A percentile compares a stretch with the other conserved stretches of the same genome.
Evolutionary conservation across 2,888 invertebrate species (phyloP).

Genomic region (Eilema griseolum): DNA sequence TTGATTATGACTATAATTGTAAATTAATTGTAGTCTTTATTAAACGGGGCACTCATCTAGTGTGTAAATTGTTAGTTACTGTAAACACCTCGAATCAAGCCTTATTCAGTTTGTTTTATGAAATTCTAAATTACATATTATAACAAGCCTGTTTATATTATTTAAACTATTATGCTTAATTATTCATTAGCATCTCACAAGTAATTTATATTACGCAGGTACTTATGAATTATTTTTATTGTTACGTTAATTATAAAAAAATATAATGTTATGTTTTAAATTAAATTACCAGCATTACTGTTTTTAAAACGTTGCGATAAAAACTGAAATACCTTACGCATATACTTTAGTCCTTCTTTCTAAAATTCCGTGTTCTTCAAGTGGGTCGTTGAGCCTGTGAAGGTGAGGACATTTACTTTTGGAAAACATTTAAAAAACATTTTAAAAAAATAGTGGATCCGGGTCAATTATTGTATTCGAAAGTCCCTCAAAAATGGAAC

Average conservation of each 20-base stretch:
- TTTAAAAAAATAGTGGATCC: too few species aligned
- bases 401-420: too few species aligned
- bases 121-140: not conserved
- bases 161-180: not conserved
- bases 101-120: not conserved
- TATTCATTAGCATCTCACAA: conserved; percentile 1
- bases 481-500: not conserved
- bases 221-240: not conserved
- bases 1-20: too few species aligned
- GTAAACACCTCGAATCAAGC: not conserved
- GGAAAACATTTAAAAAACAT: too few species aligned
- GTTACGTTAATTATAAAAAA: conserved; percentile 13
- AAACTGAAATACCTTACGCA: not conserved
- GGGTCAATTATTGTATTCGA: not conserved
- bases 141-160: not conserved
- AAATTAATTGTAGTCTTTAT: too few species aligned
- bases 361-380: too few species aligned
- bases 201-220: not conserved
- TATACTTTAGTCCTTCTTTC: not conserved
- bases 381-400: too few species aligned
- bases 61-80: too few species aligned
- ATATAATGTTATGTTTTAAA: not conserved
- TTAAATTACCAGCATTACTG: not conserved
- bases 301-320: not conserved
- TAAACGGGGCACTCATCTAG: too few species aligned